Evolutionary conservation across 1,140 invertebrate genomes (phyloP).

Genomic region (Triops longicaudatus): DNA sequence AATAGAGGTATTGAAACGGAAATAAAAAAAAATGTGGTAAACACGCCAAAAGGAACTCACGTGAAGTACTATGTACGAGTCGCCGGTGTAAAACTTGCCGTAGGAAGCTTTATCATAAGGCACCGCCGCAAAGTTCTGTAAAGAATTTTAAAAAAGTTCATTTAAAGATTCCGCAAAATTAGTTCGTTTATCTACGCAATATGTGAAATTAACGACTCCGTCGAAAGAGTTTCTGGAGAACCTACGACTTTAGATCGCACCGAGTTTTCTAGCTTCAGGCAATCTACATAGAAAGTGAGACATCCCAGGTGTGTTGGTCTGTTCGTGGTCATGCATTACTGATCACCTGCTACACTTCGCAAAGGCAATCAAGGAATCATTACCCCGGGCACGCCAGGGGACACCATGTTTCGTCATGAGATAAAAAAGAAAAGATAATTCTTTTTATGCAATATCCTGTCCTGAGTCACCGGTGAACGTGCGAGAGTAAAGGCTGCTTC

Average conservation of each 20-base stretch:
- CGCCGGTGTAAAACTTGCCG: slow-evolving; percentile 82
- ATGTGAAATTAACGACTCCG: not conserved
- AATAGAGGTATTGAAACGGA: slow-evolving; percentile 19
- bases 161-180: not conserved
- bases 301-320: not conserved
- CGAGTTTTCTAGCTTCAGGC: not conserved
- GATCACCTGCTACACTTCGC: not conserved
- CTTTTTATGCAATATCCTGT: not conserved
- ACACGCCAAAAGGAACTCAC: slow-evolving; percentile 48
- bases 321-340: not conserved
- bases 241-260: not conserved
- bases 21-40: slow-evolving; percentile 19
- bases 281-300: slow-evolving; percentile 3
- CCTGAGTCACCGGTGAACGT: too few species aligned
- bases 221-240: not conserved
- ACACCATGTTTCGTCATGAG: not conserved
- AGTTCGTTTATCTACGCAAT: not conserved
- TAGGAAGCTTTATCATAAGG: slow-evolving; percentile 61
- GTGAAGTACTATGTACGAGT: slow-evolving; percentile 80
- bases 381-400: not conserved
- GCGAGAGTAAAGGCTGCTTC: not conserved
- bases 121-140: slow-evolving; percentile 71
- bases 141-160: slow-evolving; percentile 34
- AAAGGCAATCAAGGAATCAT: not conserved
- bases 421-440: not conserved